Conservation (phyloP, 2,888 invertebrate genomes). For the Sinohyriopsis cumingii region DNA sequence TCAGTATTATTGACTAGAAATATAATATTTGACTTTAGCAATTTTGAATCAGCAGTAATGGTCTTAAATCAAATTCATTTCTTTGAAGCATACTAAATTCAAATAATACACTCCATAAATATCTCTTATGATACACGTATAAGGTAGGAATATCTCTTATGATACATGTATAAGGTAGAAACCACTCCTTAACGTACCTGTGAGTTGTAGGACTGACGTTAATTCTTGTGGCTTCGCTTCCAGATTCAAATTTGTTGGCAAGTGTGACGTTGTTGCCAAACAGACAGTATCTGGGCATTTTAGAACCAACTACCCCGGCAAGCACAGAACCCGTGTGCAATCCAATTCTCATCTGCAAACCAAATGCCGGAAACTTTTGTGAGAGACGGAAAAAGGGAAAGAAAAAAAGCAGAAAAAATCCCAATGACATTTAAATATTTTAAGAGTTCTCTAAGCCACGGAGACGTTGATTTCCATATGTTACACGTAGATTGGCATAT, state of each 20-base stretch:
- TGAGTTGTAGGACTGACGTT: conserved; percentile 95
- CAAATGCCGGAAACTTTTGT: neutral
- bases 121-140: neutral
- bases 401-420: neutral
- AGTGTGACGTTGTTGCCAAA: conserved; percentile 96
- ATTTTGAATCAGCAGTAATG: too few species aligned
- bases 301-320: conserved; percentile 94
- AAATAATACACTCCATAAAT: neutral
- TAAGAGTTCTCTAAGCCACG: too few species aligned
- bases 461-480: too few species aligned
- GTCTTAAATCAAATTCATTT: too few species aligned
- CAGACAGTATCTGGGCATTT: conserved; percentile 94
- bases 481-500: too few species aligned
- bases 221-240: conserved; percentile 90
- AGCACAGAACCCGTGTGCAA: conserved; percentile 93
- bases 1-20: too few species aligned
- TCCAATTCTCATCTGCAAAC: conserved; percentile 91
- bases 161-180: neutral
- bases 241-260: conserved; percentile 96
- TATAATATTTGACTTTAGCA: too few species aligned
- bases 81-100: too few species aligned
- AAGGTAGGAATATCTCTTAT: neutral
- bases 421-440: neutral
- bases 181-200: conserved; percentile 79
- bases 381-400: neutral